Evolutionary conservation across 2,888 invertebrate genomes (phyloP), one percentile per base, ranked within the genome.

Genomic region (Mesochorus sp.): DNA sequence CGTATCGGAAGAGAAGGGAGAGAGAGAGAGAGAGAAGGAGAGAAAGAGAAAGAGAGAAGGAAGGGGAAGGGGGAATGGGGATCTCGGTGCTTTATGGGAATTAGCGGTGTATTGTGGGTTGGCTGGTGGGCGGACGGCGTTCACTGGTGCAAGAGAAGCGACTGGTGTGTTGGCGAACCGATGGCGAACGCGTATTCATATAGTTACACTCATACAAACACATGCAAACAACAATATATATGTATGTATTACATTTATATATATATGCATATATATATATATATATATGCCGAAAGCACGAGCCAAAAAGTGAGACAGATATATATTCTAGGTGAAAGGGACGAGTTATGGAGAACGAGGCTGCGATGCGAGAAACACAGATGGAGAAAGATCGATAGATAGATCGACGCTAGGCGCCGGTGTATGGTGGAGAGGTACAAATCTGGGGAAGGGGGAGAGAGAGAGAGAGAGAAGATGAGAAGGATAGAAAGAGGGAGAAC

Each of bases 71-170:
- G 19, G 19, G n/a, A n/a, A 4, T 42, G 3, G 4, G 31, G 31
- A 10, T 37, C 42, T 67, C 83, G 76, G 83, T 85, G 89, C 88
- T 91, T 90, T 90, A 90, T 90, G 86, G 89, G 88, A 90, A 89
- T 90, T 89, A 89, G 88, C 88, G 87, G 88, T 85, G 88, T 84
- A 90, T 90, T 90, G 89, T 90, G 88, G 90, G 88, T 84, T 86
- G 87, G 86, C 84, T 83, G 81, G 86, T 88, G 88, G 88, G 87
- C 86, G 87, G 88, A 85, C 82, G 76, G 72, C 71, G 84, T 86
- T 86, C 86, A 84, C 82, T 84, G 83, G 83, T 85, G 87, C 87
- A 83, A 71, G 85, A 86, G 88, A 86, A 86, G 79, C 86, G 74
- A 72, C 74, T 61, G 47, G 66, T 72, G 71, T n/a, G n/a, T 73